Evolutionary conservation across 2,888 invertebrate genomes (phyloP).

Genomic region (Leptopterna dolabrata): DNA sequence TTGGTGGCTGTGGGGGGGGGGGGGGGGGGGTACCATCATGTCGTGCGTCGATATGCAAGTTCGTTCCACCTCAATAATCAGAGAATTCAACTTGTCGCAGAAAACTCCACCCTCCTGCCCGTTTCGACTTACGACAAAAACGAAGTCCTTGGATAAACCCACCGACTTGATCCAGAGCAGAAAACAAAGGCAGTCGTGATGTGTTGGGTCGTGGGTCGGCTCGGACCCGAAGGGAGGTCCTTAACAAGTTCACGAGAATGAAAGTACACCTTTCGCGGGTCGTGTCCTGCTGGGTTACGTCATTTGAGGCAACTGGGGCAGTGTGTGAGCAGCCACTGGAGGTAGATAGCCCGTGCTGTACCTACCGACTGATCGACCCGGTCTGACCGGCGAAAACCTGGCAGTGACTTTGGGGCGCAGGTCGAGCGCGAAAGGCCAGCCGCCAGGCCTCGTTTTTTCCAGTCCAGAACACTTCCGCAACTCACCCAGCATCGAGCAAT

Average conservation of each 20-base stretch:
- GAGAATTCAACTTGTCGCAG: not conserved
- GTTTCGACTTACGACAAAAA: not conserved
- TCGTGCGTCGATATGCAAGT: too few species aligned
- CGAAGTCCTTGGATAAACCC: not conserved
- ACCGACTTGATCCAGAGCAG: not conserved
- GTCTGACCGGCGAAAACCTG: not conserved
- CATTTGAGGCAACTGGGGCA: conserved; percentile 33
- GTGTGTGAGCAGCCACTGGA: not conserved
- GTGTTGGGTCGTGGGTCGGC: not conserved
- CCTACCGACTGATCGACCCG: not conserved
- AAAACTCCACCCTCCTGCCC: not conserved
- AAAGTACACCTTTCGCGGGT: conserved; percentile 19
- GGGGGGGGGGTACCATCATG: too few species aligned
- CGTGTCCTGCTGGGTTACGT: not conserved
- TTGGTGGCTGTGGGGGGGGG: too few species aligned
- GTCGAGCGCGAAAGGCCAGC: not conserved
- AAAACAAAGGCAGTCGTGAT: conserved; percentile 6
- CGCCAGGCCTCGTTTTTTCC: not conserved
- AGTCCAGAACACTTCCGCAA: too few species aligned
- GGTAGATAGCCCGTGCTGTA: not conserved
- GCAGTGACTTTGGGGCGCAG: conserved; percentile 3
- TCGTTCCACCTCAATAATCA: not conserved
- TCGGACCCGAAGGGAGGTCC: conserved; percentile 1
- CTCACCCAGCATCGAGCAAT: too few species aligned
- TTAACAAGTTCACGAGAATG: conserved; percentile 44